These are phyloP conservation scores for Polymixis lichenea DNA, from an alignment of 2,888 invertebrate species.

Conservation along the genomic window DNA sequence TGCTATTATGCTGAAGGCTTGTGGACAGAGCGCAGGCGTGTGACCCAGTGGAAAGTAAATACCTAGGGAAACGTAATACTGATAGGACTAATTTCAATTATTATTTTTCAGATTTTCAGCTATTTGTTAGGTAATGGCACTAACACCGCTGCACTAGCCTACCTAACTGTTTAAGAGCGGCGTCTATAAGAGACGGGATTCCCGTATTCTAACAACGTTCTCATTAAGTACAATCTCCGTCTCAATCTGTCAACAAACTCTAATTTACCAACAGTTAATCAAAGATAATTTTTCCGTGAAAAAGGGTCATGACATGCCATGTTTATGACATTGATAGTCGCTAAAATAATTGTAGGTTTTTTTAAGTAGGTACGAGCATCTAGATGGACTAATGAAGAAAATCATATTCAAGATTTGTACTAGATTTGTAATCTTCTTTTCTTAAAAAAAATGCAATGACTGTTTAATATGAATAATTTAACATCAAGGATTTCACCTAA, in stretches of 20 bases:
- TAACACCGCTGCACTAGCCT: no score
- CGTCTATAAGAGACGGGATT: background rate
- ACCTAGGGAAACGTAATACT: background rate
- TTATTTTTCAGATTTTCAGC: no score
- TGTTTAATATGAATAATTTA: no score
- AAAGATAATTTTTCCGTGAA: background rate
- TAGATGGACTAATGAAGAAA: no score
- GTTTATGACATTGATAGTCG: background rate
- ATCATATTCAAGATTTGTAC: no score
- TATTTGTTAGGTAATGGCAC: no score
- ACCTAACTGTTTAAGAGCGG: no score
- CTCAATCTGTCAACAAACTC: background rate
- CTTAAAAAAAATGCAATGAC: no score
- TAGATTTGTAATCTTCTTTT: no score
- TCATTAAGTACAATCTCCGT: background rate
- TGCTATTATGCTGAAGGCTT: slow-evolving; percentile 27
- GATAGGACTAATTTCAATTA: background rate
- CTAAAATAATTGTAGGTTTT: background rate
- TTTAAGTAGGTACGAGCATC: background rate
- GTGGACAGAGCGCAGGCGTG: slow-evolving; percentile 42
- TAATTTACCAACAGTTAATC: no score
- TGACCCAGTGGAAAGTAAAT: background rate
- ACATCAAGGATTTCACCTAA: no score
- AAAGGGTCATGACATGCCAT: background rate
- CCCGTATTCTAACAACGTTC: background rate